Evolutionary conservation across 2,113 vertebrate species (phyloP), one percentile per base, ranked within the genome.

Genomic region (Eublepharis macularius): DNA sequence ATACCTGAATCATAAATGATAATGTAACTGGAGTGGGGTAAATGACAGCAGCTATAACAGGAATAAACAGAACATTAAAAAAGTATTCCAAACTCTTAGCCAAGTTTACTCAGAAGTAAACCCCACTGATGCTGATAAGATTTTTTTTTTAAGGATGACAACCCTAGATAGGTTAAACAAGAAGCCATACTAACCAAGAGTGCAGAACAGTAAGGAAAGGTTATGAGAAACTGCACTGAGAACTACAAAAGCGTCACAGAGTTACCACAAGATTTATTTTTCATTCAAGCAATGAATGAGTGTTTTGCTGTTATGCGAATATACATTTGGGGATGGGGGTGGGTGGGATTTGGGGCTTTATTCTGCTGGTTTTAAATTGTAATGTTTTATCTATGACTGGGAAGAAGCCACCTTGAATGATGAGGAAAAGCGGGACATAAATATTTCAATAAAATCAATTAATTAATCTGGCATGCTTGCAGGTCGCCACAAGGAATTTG

Each of bases 21-120:
- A 85, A 75, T 68, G 68, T 70, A 75, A 80, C 65, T 51, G 16
- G 0, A 1, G 63, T 0, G 2, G 2, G 3, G n/a, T 68, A 70
- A 49, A 3, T 34, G 0, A 3, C 1, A 0, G 12, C 39, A 26
- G 1, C 26, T 32, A 2, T 0, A 2, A 0, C 0, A 6, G n/a
- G n/a, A 77, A 70, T 16, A 26, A 49, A 14, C 2, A 0, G 1
- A 79, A 86, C 49, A 13, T 29, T 51, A 29, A 29, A 63, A 32
- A 63, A n/a, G n/a, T 24, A 11, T 16, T 49, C 21, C 34, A 76
- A 29, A 43, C 24, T 68, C 65, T 32, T 34, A 36, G 4, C 12
- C 45, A 29, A 32, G 3, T 81, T 81, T 34, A 49, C 29, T n/a
- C 43, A 12, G 6, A 34, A 69, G 32, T 34, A 69, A 81, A 66